Evolutionary conservation across 1,140 invertebrate genomes (phyloP).

Genomic region (Papilio helenus): DNA sequence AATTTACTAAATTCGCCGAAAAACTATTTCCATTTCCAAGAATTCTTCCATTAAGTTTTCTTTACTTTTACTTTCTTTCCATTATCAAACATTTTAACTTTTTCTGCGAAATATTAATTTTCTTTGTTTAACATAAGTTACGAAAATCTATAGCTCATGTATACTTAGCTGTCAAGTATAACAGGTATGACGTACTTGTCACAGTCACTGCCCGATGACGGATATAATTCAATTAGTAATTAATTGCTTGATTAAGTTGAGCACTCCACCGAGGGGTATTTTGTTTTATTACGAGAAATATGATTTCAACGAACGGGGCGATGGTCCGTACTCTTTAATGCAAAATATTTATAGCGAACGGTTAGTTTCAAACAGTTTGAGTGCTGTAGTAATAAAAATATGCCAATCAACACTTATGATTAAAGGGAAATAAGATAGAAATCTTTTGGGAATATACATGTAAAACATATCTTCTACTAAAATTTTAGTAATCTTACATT

Average conservation of each 20-base stretch:
- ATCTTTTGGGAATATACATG: no score
- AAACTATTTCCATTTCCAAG: no score
- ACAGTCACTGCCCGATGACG: conserved; percentile 63
- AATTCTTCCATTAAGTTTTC: no score
- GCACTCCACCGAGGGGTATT: conserved; percentile 63
- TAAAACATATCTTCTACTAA: no score
- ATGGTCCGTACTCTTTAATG: conserved; percentile 64
- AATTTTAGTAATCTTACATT: no score
- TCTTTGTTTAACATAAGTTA: not conserved
- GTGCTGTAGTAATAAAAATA: not conserved
- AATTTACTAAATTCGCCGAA: no score
- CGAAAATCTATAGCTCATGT: no score
- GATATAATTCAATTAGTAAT: conserved; percentile 80
- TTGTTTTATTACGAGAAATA: conserved; percentile 72
- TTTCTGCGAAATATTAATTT: no score
- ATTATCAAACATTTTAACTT: no score
- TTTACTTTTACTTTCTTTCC: no score
- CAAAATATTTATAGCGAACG: conserved; percentile 43
- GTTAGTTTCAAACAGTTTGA: not conserved
- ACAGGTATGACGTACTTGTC: conserved; percentile 21
- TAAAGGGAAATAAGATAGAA: no score
- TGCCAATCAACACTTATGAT: not conserved
- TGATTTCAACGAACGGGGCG: conserved; percentile 71
- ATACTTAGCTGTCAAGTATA: not conserved
- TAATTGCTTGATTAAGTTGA: conserved; percentile 81